Base-by-base conservation (phyloP, 1,140 invertebrate species). In the Aleiodes sp. region DNA sequence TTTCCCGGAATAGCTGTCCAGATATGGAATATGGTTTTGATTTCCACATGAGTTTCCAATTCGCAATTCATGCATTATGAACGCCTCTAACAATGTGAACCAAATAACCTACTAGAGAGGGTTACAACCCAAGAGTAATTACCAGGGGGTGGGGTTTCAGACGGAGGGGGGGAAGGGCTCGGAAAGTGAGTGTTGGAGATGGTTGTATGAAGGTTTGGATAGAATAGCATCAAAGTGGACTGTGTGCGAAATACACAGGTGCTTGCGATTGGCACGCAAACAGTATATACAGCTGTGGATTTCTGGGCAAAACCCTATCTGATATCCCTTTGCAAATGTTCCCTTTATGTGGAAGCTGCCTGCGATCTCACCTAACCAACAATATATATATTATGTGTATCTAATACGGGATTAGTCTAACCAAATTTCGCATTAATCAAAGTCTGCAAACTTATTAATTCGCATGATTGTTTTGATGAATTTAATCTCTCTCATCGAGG, bases 261-360 rank as follows among this genome's bases (percentile, higher is more conserved):
- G 37, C 29, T 16, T 60, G 57, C 26, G 10, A 60, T 60, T 60
- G 57, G 29, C 57, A 60, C 14, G 26, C 57, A 60, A 16, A 43
- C 39, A 43, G 19, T 43, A 43, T 43, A 43, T 16, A 43, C 12
- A 43, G 39, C 39, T 43, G 39, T 43, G n/a, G 39, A 43, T 43
- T 43, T 43, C 33, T n/a, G n/a, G 7, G 39, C 19, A 16, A 43
- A 43, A 43, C 6, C 39, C 39, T 43, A 43, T 43, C 39, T 14
- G 39, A 43, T 43, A 43, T 43, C 39, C 39, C 39, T 43, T 43
- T 43, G 39, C 39, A 14, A 43, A 43, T 43, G 39, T 43, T 43
- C 1, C 39, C 39, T 43, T 43, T 43, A 43, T 16, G 39, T 4
- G n/a, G 39, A 43, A 14, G 39, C 39, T 8, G 39, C 39, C 39